Evolutionary conservation across 2,888 invertebrate species (phyloP).

Genomic region (Oscheius sp.): DNA sequence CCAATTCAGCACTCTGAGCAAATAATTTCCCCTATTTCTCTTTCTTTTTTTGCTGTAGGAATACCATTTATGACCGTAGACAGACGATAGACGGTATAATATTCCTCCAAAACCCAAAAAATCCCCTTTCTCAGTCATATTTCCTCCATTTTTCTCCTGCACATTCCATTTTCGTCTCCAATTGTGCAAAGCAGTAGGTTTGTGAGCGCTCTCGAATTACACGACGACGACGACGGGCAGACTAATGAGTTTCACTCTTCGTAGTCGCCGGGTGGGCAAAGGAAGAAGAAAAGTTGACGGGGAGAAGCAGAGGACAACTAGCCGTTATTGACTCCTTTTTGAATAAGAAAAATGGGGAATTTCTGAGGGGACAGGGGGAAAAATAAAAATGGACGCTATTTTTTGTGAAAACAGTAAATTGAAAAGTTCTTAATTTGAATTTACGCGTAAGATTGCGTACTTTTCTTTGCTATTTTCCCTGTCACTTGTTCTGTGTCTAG

Average conservation of each 20-base stretch:
- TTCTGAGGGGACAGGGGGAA: too few species aligned
- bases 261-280: too few species aligned
- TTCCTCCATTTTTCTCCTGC: too few species aligned
- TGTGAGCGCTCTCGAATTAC: conserved; percentile 30
- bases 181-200: not conserved
- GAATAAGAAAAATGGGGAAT: too few species aligned
- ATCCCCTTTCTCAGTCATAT: too few species aligned
- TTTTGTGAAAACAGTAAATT: too few species aligned
- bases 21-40: not conserved
- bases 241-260: conserved; percentile 30
- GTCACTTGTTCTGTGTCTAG: too few species aligned
- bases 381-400: too few species aligned
- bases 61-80: not conserved
- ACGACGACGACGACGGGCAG: not conserved
- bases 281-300: not conserved
- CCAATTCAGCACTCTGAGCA: not conserved
- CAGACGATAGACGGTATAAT: not conserved
- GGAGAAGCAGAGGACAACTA: not conserved
- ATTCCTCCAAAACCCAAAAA: too few species aligned
- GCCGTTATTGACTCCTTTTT: not conserved
- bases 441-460: too few species aligned
- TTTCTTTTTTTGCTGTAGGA: not conserved
- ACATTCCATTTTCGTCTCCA: not conserved
- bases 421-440: too few species aligned
- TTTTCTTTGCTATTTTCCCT: too few species aligned